Evolutionary conservation across 2,888 invertebrate genomes (phyloP).

Genomic region (Odontocolon sp.): DNA sequence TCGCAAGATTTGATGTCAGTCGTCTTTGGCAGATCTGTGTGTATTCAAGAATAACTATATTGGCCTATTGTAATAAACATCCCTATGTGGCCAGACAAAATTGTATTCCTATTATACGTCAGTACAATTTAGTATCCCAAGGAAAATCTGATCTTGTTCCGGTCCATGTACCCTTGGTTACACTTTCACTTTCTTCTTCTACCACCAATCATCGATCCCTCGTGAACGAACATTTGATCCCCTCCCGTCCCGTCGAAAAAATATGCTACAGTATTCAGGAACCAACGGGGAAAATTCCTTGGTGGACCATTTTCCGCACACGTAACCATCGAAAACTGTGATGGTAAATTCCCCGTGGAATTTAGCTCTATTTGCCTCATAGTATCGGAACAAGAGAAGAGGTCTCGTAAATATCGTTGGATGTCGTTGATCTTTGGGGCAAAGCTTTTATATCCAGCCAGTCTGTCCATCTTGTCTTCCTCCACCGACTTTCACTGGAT

Average conservation of each 20-base stretch:
- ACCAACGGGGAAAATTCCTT: not conserved
- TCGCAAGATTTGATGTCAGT: slow-evolving; percentile 11
- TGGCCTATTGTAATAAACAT: not conserved
- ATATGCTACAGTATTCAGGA: slow-evolving; percentile 6
- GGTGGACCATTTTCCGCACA: not conserved
- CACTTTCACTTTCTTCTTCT: no score
- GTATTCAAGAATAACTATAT: not conserved
- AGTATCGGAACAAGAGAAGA: not conserved
- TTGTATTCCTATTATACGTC: not conserved
- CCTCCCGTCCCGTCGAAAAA: not conserved
- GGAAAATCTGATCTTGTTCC: no score
- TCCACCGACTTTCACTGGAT: not conserved
- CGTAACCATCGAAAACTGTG: not conserved
- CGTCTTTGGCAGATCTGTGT: not conserved
- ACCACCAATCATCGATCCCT: not conserved
- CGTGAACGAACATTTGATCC: not conserved
- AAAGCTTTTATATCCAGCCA: slow-evolving; percentile 13
- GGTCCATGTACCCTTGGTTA: no score
- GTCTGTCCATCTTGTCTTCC: not conserved
- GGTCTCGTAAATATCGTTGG: slow-evolving; percentile 16
- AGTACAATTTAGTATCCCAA: no score
- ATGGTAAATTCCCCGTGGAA: not conserved
- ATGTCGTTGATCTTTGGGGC: slow-evolving; percentile 15
- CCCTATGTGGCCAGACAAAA: not conserved
- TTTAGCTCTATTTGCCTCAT: not conserved